phyloP scores from a whole-genome alignment of 2,113 vertebrate species.

The Lipophrys pholis region DNA sequence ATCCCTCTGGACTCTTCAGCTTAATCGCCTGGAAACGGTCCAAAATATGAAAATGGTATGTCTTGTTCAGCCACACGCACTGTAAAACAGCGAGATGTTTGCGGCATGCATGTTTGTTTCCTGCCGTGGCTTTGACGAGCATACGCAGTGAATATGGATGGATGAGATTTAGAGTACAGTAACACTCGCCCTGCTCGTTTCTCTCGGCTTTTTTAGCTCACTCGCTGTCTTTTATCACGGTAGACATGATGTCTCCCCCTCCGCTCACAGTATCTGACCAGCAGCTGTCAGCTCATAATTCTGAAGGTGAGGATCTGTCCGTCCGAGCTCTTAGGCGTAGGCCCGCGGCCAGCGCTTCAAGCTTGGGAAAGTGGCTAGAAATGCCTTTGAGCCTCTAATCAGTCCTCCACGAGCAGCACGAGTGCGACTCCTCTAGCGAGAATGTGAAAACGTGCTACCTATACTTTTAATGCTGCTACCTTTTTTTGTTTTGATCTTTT shows the following conservation, averaged over 20 bases:
- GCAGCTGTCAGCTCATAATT: constrained; percentile 54
- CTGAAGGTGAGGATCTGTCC: constrained; percentile 35
- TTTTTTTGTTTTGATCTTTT: too few relatives aligned
- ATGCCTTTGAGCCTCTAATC: constrained; percentile 32
- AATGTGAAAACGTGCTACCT: not conserved
- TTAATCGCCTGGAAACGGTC: constrained; percentile 44
- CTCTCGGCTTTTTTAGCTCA: not conserved
- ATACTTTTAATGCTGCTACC: too few relatives aligned
- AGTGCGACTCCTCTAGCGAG: constrained; percentile 24
- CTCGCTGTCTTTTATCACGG: constrained; percentile 23
- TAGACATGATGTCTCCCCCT: constrained; percentile 39
- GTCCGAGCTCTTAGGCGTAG: constrained; percentile 29
- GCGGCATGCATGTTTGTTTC: not conserved
- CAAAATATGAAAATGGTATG: constrained; percentile 53
- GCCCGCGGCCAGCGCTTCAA: constrained; percentile 28
- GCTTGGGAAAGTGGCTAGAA: constrained; percentile 48
- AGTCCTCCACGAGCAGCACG: not conserved
- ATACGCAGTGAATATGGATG: not conserved
- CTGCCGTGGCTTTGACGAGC: not conserved
- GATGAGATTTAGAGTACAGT: too few relatives aligned
- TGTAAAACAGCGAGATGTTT: constrained; percentile 4
- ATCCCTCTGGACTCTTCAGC: constrained; percentile 48
- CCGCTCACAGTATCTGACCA: constrained; percentile 43
- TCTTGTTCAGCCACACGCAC: not conserved
- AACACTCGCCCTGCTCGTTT: too few relatives aligned